Percentiles rank a stretch among this genome's conserved stretches.
Evolutionary conservation across 35 echinoderm and acorn worm genomes (phyloP).

Genomic region (Antedon bifida): DNA sequence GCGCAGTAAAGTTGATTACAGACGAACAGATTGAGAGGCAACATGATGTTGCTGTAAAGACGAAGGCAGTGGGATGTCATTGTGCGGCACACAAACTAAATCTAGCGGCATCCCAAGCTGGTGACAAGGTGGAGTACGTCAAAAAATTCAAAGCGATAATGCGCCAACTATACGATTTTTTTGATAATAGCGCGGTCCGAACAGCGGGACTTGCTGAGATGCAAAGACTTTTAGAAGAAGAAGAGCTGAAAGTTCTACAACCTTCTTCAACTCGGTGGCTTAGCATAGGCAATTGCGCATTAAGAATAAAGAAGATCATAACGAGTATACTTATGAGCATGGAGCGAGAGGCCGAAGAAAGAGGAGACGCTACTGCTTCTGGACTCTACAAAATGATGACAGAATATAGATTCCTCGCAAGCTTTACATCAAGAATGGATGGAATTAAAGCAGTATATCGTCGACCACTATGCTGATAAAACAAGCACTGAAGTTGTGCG

Average conservation of each 20-base stretch:
- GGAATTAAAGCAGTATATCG: neutral
- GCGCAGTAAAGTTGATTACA: slow-evolving; percentile 19
- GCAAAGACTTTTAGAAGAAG: neutral
- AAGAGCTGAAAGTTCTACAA: slow-evolving; percentile 6
- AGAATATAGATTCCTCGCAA: neutral
- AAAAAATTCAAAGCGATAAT: too few species aligned
- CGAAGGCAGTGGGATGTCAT: slow-evolving; percentile 6
- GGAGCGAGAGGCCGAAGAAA: slow-evolving; percentile 7
- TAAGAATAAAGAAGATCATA: slow-evolving; percentile 20
- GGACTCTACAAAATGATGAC: slow-evolving; percentile 23
- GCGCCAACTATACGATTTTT: slow-evolving; percentile 34
- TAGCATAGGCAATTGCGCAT: slow-evolving; percentile 10
- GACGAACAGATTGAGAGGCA: slow-evolving; percentile 6
- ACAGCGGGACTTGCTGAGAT: slow-evolving; percentile 16
- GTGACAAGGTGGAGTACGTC: slow-evolving; percentile 6
- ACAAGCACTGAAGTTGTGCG: neutral
- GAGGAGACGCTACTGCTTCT: slow-evolving; percentile 8
- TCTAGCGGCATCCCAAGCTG: slow-evolving; percentile 1
- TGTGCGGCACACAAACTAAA: slow-evolving; percentile 17
- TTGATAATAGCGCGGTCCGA: slow-evolving; percentile 20
- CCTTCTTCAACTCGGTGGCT: slow-evolving; percentile 30
- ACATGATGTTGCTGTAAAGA: neutral
- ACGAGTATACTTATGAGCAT: slow-evolving; percentile 17
- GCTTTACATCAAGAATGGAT: neutral
- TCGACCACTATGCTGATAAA: neutral